Evolutionary conservation across 2,113 vertebrate species (phyloP).

Genomic region (Egretta garzetta): DNA sequence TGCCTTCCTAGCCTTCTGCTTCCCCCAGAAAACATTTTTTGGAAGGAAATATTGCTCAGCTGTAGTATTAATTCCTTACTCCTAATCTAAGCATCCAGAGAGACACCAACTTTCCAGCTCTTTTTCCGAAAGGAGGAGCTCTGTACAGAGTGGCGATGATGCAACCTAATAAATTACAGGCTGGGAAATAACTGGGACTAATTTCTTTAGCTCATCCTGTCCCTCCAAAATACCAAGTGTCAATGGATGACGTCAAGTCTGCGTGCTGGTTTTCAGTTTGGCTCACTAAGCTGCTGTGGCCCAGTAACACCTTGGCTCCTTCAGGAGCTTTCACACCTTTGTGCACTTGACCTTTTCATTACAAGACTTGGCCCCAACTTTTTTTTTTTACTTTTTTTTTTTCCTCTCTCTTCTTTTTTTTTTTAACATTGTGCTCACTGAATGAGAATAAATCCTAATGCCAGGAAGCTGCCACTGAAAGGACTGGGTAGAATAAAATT

Average conservation of each 20-base stretch:
- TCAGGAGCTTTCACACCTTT: constrained; percentile 23
- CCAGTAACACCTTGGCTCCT: not conserved
- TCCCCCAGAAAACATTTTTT: not conserved
- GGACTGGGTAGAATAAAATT: not conserved
- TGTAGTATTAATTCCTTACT: not conserved
- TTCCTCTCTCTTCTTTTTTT: too few species aligned
- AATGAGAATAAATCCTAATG: not conserved
- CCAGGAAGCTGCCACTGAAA: not conserved
- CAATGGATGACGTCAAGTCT: not conserved
- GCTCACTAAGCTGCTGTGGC: not conserved
- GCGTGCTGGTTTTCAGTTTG: not conserved
- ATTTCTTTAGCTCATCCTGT: not conserved
- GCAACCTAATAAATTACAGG: not conserved
- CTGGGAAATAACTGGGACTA: not conserved
- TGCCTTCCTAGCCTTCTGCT: not conserved
- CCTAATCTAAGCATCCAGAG: not conserved
- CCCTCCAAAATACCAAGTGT: not conserved
- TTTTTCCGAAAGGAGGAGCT: not conserved
- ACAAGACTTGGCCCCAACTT: not conserved
- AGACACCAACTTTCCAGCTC: not conserved
- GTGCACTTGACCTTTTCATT: constrained; percentile 10
- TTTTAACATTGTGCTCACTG: not conserved
- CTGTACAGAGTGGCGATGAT: not conserved
- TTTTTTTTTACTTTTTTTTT: too few species aligned
- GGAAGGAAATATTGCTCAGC: not conserved